Base-by-base conservation (phyloP, 2,888 invertebrate species). In the Drosophila macrothrix region DNA sequence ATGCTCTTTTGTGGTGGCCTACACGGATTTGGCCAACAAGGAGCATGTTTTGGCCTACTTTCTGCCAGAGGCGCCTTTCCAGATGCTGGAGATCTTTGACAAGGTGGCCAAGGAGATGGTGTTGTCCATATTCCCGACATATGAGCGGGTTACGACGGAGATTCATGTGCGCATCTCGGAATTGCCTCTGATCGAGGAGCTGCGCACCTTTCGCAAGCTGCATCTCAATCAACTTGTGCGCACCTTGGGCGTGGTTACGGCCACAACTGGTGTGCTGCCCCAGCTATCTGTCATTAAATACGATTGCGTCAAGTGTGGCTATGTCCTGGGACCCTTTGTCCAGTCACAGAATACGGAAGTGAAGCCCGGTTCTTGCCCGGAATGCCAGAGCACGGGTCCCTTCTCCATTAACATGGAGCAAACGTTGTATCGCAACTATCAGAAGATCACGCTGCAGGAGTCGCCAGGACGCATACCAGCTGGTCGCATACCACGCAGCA, bases 351-450 rank as follows among this genome's bases (percentile, higher is more conserved):
- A 97, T 90, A 94, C 97, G 5, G 99, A 99, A 94, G 97, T 99
- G 0, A 98, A 97, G 90, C 99, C 99, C 0, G 98, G 98, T 0
- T 97, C 97, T 0, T 99, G 99, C 94, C 99, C 99, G 0, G 99
- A 99, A 92, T 99, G 99, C 95, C 99, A 99, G 93, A 98, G 98
- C 89, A 94, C 94, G 67, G 99, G 99, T 1, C 99, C 99, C 0
- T 99, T 99, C 93, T 96, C 96, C 94, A 96, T 99, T 33, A 99
- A 99, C 93, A 99, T 99, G 98, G 99, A 99, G 92, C 96, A 99
- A 96, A 99, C 99, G 0, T 94, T 99, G 9, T 99, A 99, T 93
- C 96, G 99, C 62, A 99, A 99, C 94, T 99, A 99, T 92, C 99
- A 99, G 94, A 97, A 99, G 91, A 96, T 99, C 46, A 99, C 99